Conservation (phyloP, 2,888 invertebrate genomes). For the Agonopterix subpropinquella region DNA sequence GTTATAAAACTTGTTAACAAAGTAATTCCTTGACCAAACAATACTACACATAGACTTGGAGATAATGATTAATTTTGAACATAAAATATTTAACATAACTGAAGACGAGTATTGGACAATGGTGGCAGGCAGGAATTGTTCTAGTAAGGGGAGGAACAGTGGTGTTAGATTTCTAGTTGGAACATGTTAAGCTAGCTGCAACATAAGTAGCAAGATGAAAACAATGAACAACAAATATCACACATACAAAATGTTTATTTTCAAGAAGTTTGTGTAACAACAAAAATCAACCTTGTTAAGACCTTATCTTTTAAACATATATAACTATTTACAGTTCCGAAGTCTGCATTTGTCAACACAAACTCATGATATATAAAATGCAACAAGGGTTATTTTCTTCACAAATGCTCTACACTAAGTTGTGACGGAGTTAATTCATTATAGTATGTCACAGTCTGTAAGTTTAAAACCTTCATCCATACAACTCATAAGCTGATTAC, state of each 20-base stretch:
- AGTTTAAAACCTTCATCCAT: constrained; percentile 42
- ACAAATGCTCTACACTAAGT: constrained; percentile 65
- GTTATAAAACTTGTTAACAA: too few relatives aligned
- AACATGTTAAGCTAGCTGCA: too few relatives aligned
- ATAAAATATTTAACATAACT: too few relatives aligned
- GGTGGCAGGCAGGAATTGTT: too few relatives aligned
- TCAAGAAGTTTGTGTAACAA: constrained; percentile 74
- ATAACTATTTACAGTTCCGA: constrained; percentile 74
- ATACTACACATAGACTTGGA: too few relatives aligned
- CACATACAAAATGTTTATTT: constrained; percentile 77
- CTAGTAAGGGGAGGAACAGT: neutral
- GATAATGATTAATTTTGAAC: too few relatives aligned
- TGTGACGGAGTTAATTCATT: constrained; percentile 70
- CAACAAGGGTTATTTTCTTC: constrained; percentile 67
- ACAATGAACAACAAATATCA: constrained; percentile 57
- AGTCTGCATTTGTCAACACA: constrained; percentile 71
- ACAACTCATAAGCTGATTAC: constrained; percentile 66
- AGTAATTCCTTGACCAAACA: too few relatives aligned
- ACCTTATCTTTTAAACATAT: constrained; percentile 72
- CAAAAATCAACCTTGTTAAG: constrained; percentile 75
- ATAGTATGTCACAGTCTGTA: constrained; percentile 63
- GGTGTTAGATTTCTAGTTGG: neutral
- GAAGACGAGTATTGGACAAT: too few relatives aligned
- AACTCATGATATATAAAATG: constrained; percentile 68
- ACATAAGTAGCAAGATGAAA: constrained; percentile 17